Conservation (phyloP, 2,113 vertebrate genomes). For the Hippopotamus amphibius region DNA sequence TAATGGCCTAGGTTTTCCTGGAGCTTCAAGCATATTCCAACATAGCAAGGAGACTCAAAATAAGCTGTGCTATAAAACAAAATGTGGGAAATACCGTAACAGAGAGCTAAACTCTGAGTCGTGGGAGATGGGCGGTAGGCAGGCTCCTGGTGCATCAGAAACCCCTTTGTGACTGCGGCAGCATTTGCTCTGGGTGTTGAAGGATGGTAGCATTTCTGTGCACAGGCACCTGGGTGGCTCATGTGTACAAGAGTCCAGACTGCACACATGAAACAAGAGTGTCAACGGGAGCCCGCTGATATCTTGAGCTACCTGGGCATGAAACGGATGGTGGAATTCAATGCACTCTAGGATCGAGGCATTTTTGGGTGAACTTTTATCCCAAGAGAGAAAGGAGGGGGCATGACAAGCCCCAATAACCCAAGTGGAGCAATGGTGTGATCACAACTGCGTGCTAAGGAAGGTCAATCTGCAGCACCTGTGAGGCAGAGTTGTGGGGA, state of each 20-base stretch:
- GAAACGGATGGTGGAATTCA: not conserved
- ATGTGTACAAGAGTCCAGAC: not conserved
- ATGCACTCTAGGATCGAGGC: not conserved
- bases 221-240: accelerated
- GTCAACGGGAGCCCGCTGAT: not conserved
- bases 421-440: not conserved
- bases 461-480: not conserved
- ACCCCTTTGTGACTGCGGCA: accelerated
- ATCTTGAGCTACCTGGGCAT: not conserved
- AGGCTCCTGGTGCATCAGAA: not conserved
- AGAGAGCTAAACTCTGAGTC: accelerated
- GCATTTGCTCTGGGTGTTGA: not conserved
- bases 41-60: not conserved
- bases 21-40: not conserved
- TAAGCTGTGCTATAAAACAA: not conserved
- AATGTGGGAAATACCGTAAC: not conserved
- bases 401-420: no score
- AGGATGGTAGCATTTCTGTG: not conserved
- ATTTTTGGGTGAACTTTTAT: not conserved
- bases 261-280: not conserved
- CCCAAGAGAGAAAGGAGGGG: not conserved
- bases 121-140: not conserved
- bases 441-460: not conserved
- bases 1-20: not conserved
- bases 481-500: accelerated